These are phyloP conservation scores for Brachyrhaphis roseni DNA, from an alignment of 2,797 vertebrate species.

Conservation along the genomic window DNA sequence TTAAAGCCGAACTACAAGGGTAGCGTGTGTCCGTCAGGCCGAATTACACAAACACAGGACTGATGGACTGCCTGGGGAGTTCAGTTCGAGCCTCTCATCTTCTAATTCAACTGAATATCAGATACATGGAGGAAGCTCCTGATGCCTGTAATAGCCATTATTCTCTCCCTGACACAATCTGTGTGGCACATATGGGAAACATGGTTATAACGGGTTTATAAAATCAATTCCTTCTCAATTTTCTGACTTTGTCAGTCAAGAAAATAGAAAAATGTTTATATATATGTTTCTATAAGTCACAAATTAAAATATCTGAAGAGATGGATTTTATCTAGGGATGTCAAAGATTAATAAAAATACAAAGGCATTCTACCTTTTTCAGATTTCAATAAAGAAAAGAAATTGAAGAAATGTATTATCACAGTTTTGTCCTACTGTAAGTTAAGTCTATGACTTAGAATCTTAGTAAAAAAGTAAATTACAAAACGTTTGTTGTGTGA, in stretches of 20 bases:
- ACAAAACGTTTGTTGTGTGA: not conserved
- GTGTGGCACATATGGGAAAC: slow-evolving; percentile 3
- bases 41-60: slow-evolving; percentile 62
- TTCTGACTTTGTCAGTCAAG: not conserved
- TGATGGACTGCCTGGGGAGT: slow-evolving; percentile 64
- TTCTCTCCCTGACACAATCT: not conserved
- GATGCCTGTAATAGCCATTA: slow-evolving; percentile 32
- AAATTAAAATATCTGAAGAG: not conserved
- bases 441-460: not conserved
- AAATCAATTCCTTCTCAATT: not conserved
- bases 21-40: slow-evolving; percentile 69
- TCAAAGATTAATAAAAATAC: not conserved
- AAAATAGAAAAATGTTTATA: not conserved
- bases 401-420: not conserved
- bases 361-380: not conserved
- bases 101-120: slow-evolving; percentile 24
- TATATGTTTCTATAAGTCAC: not conserved
- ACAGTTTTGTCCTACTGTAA: not conserved
- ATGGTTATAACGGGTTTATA: not conserved
- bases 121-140: slow-evolving; percentile 39
- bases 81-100: slow-evolving; percentile 45
- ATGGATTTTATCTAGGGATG: not conserved
- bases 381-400: not conserved
- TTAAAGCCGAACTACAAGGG: slow-evolving; percentile 58
- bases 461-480: not conserved